Base-by-base conservation (phyloP, 2,113 vertebrate species). In the Geothlypis trichas region DNA sequence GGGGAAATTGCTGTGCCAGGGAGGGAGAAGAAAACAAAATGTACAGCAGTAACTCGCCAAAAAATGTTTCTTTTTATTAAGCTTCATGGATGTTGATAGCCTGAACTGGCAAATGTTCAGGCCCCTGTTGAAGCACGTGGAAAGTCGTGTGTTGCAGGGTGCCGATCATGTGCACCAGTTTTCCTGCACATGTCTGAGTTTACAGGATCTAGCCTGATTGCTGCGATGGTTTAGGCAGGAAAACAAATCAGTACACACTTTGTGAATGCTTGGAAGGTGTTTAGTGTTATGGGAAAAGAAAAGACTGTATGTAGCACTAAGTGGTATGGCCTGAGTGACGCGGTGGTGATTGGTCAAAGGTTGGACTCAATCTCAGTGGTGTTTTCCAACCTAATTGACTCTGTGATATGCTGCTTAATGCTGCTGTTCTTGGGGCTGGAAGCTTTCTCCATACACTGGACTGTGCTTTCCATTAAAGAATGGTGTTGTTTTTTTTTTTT, bases 1-100 rank as follows among this genome's bases (percentile, higher is more conserved):
- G 93, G 96, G 95, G 76, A 93, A 84, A 94, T 94, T 71, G 83
- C 90, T 93, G 41, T 95, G 95, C 96, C 91, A 92, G 94, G n/a
- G 91, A 97, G 93, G 94, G 93, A 96, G 86, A 96, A 92, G 95
- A 93, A 95, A 95, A 94, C 94, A 95, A 93, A 91, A 94, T 93
- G 93, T 89, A 93, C 89, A 42, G 88, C 86, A 93, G 71, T 67
- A 92, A 91, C 75, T 96, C 31, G 83, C 93, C 93, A 94, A 80
- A 96, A 87, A 89, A 59, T 78, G 89, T 93, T 95, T 77, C 95
- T 92, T 96, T 97, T 87, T 91, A 89, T 95, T 96, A 84, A 97
- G 92, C 92, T 96, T 93, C 89, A 66, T 95, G 88, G 77, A 90
- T 94, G 91, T 89, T 80, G 88, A 92, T 93, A 95, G 95, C 59